A percentile compares a stretch with the other conserved stretches of the same genome.
Conservation (phyloP, 2,888 invertebrate species). For the Stenodera caucasica region DNA sequence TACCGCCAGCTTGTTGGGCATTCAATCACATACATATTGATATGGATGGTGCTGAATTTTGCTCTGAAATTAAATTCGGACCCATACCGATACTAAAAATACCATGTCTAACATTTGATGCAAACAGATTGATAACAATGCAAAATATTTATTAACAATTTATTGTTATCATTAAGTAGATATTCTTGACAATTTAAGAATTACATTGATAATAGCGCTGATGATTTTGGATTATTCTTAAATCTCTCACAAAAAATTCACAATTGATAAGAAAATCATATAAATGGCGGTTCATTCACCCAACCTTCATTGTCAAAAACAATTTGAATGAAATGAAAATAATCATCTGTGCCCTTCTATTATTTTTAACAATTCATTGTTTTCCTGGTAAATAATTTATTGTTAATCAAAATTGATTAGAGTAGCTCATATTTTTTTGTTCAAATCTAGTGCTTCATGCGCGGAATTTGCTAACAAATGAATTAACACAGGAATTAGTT, state of each 20-base stretch:
- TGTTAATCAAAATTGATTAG: too few species aligned
- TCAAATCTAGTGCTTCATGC: too few species aligned
- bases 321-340: conserved; percentile 14
- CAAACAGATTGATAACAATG: conserved; percentile 13
- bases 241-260: too few species aligned
- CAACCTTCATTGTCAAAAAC: too few species aligned
- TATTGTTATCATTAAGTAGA: too few species aligned
- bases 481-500: too few species aligned
- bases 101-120: conserved; percentile 18
- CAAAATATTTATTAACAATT: conserved; percentile 20
- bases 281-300: neutral
- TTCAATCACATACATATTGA: conserved; percentile 26
- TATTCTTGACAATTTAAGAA: too few species aligned
- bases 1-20: conserved; percentile 25
- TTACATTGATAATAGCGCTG: too few species aligned
- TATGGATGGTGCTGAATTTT: conserved; percentile 19
- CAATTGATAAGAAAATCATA: neutral
- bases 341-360: neutral
- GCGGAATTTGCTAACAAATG: too few species aligned
- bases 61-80: conserved; percentile 21
- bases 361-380: neutral
- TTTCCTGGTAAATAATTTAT: conserved; percentile 24
- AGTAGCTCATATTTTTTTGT: too few species aligned
- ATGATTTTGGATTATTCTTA: too few species aligned
- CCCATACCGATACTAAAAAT: conserved; percentile 21